phyloP scores from a whole-genome alignment of 2,113 vertebrate genomes.

The Oreocharis arfaki region DNA sequence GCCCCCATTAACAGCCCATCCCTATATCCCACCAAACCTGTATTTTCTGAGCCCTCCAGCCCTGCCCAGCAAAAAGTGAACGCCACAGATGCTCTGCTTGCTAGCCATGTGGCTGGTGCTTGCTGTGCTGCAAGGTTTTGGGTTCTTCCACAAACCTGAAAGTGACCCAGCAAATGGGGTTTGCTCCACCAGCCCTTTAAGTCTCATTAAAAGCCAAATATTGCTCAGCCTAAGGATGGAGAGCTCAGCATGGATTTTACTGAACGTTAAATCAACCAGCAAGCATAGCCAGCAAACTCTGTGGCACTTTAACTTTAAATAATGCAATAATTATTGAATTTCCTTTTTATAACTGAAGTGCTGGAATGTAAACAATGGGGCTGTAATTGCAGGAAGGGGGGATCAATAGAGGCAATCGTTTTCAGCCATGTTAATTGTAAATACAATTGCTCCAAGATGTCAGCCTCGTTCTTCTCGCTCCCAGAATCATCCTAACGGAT shows the following conservation, averaged over 20 bases:
- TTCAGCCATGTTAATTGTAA: slow-evolving; percentile 98
- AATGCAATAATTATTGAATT: slow-evolving; percentile 99
- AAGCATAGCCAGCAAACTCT: slow-evolving; percentile 86
- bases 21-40: rapidly evolving
- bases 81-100: rapidly evolving
- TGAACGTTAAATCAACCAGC: slow-evolving; percentile 81
- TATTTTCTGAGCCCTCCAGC: neutral
- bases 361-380: slow-evolving; percentile 99
- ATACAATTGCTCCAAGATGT: slow-evolving; percentile 90
- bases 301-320: slow-evolving; percentile 99
- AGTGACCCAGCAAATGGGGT: neutral
- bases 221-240: slow-evolving; percentile 75
- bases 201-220: slow-evolving; percentile 81
- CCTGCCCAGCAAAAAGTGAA: neutral
- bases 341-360: slow-evolving; percentile 98
- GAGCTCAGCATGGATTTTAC: slow-evolving; percentile 79
- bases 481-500: slow-evolving; percentile 87
- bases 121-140: neutral
- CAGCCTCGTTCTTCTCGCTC: slow-evolving; percentile 84
- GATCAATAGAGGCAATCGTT: slow-evolving; percentile 99
- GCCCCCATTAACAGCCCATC: neutral
- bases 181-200: slow-evolving; percentile 55
- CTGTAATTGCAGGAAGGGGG: slow-evolving; percentile 98
- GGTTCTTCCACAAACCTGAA: neutral
- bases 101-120: neutral